Conservation (phyloP, 2,888 invertebrate species). For the Trissolcus japonicus region DNA sequence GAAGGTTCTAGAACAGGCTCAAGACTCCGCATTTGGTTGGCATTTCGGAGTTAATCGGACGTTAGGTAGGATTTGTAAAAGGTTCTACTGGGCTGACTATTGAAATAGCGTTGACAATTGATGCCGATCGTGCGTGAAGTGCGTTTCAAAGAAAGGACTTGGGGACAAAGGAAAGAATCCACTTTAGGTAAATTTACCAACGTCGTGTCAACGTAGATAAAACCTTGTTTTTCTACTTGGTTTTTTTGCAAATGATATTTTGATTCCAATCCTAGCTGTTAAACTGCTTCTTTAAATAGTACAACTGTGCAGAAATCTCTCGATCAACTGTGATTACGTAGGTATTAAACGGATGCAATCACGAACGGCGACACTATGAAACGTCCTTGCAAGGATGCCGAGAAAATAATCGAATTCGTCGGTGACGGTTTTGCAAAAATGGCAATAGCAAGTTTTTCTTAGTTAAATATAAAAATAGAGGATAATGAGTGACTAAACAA, state of each 20-base stretch:
- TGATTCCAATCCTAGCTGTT: conserved; percentile 29
- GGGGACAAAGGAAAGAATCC: conserved; percentile 18
- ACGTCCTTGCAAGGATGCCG: conserved; percentile 73
- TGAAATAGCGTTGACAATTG: conserved; percentile 17
- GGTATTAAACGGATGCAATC: conserved; percentile 71
- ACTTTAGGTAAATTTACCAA: conserved; percentile 30
- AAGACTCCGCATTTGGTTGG: conserved; percentile 60
- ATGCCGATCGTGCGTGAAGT: conserved; percentile 12
- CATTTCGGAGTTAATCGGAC: conserved; percentile 64
- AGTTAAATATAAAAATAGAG: conserved; percentile 49
- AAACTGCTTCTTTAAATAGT: conserved; percentile 62
- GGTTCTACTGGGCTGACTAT: conserved; percentile 56
- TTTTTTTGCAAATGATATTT: conserved; percentile 47
- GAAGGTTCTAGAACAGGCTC: conserved; percentile 15
- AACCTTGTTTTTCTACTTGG: no score
- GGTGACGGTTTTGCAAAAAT: conserved; percentile 40
- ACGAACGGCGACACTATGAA: conserved; percentile 54
- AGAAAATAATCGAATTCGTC: conserved; percentile 48
- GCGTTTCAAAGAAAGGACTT: conserved; percentile 24
- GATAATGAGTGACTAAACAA: conserved; percentile 56
- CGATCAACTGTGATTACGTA: conserved; percentile 73
- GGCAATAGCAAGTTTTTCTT: conserved; percentile 44
- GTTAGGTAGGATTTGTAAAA: conserved; percentile 57
- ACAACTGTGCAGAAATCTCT: conserved; percentile 68
- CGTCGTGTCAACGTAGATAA: no score